phyloP scores from a whole-genome alignment of 2,113 vertebrate genomes.

The Dunckerocampus dactyliophorus region DNA sequence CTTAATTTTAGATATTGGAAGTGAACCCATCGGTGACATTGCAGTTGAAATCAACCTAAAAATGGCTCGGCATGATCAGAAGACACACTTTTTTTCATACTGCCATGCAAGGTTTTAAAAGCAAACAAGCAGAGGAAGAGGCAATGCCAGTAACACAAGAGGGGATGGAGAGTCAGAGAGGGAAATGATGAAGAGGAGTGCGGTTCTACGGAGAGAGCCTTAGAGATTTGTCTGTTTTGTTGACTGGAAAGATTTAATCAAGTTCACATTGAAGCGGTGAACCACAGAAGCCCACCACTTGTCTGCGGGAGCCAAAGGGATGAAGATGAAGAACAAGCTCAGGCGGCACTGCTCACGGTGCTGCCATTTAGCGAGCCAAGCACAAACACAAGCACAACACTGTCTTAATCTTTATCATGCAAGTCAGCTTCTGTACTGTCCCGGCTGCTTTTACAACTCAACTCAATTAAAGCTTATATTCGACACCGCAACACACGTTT shows the following conservation, averaged over 20 bases:
- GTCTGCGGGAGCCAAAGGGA: constrained; percentile 35
- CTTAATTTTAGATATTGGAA: too few relatives aligned
- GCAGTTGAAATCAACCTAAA: too few relatives aligned
- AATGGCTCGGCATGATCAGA: too few relatives aligned
- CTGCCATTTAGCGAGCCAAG: constrained; percentile 15
- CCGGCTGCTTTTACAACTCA: too few relatives aligned
- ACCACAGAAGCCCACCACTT: constrained; percentile 49
- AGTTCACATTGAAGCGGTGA: constrained; percentile 53
- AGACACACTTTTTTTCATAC: neutral
- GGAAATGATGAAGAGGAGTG: constrained; percentile 1
- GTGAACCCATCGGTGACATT: too few relatives aligned
- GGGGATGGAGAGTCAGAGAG: constrained; percentile 2
- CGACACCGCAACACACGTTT: too few relatives aligned
- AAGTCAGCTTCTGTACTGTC: too few relatives aligned
- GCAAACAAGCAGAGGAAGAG: constrained; percentile 13
- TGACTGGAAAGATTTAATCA: constrained; percentile 63
- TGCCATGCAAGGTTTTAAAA: constrained; percentile 6
- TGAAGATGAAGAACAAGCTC: constrained; percentile 31
- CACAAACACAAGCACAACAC: neutral
- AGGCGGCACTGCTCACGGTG: constrained; percentile 36
- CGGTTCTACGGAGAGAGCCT: constrained; percentile 9
- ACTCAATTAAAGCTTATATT: too few relatives aligned
- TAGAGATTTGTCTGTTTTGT: constrained; percentile 52
- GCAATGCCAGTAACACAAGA: constrained; percentile 37
- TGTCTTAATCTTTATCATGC: too few relatives aligned